Percentiles rank a stretch among this genome's conserved stretches.
Evolutionary conservation across 2,113 vertebrate species (phyloP).

Genomic region (Microtus oregoni): DNA sequence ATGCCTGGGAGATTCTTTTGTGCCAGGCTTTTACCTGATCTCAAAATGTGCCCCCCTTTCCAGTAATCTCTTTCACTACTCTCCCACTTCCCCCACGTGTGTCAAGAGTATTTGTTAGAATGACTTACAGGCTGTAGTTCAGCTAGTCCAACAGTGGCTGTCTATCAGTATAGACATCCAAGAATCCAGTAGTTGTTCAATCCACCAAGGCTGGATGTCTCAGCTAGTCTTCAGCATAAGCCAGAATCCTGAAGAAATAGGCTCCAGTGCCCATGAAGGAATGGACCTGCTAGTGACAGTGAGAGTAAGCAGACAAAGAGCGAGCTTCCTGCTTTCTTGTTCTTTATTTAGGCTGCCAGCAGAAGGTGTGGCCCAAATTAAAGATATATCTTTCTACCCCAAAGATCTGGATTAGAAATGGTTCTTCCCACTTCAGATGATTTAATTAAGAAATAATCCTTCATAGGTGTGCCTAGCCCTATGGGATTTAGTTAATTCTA

Average conservation of each 20-base stretch:
- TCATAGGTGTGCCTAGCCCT: not conserved
- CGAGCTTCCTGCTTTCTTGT: not conserved
- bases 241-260: not conserved
- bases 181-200: not conserved
- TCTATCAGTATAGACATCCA: not conserved
- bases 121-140: not conserved
- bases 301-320: not conserved
- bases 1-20: not conserved
- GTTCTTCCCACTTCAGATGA: not conserved
- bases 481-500: not conserved
- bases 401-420: not conserved
- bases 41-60: not conserved
- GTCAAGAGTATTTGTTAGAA: not conserved
- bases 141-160: not conserved
- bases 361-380: not conserved
- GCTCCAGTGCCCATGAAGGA: not conserved
- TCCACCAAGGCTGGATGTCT: not conserved
- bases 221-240: not conserved
- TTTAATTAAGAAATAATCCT: not conserved
- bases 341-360: not conserved
- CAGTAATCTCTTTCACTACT: not conserved
- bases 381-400: not conserved
- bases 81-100: too few species aligned
- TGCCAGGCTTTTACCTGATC: not conserved
- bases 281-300: not conserved